phyloP scores from a whole-genome alignment of 2,888 invertebrate species.

The Venusia cambrica region DNA sequence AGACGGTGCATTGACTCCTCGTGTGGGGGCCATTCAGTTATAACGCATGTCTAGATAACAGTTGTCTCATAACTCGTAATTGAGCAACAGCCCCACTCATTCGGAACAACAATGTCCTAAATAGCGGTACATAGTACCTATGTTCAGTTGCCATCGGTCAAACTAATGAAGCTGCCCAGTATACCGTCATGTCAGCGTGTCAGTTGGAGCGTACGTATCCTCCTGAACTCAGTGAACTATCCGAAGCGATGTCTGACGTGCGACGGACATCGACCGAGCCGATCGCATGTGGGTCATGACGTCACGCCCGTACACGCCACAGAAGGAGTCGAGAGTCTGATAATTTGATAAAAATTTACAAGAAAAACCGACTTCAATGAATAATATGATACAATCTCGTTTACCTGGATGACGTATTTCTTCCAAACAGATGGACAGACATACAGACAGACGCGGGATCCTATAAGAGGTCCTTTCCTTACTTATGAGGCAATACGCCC shows the following conservation, averaged over 20 bases:
- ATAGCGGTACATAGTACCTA: constrained; percentile 4
- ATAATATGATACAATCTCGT: no score
- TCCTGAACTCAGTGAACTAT: constrained; percentile 28
- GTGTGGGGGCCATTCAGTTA: constrained; percentile 16
- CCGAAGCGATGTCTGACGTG: constrained; percentile 35
- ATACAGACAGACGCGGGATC: no score
- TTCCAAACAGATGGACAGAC: no score
- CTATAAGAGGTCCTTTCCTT: no score
- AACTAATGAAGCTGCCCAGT: constrained; percentile 14
- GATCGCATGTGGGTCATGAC: constrained; percentile 43
- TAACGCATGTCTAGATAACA: constrained; percentile 8
- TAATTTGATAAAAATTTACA: no score
- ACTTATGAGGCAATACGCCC: no score
- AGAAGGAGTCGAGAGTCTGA: no score
- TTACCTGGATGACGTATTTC: no score
- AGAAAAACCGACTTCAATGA: no score
- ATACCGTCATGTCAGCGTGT: constrained; percentile 19
- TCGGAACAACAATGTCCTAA: no score
- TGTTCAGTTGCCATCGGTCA: constrained; percentile 13
- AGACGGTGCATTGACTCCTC: constrained; percentile 8
- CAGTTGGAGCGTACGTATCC: constrained; percentile 23
- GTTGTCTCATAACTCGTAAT: no score
- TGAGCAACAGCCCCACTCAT: no score
- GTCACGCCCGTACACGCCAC: constrained; percentile 34
- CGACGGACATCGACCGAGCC: constrained; percentile 39